Percentiles rank a stretch among this genome's conserved stretches.
Evolutionary conservation across 2,797 vertebrate genomes (phyloP).

Genomic region (Mycteria americana): DNA sequence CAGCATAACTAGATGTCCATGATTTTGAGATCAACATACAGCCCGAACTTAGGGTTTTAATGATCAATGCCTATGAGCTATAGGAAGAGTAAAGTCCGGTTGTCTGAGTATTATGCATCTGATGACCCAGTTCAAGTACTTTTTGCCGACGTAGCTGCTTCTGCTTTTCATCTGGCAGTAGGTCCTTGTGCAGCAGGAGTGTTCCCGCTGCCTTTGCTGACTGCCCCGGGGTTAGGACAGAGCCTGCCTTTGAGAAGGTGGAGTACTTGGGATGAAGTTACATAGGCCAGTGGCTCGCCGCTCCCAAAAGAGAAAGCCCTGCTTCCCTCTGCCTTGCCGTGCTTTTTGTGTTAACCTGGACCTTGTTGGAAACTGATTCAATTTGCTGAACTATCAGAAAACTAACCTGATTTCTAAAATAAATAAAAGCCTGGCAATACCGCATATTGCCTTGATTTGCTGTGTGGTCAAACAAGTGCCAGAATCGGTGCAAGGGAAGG

Average conservation of each 20-base stretch:
- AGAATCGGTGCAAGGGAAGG: not conserved
- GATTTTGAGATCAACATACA: not conserved
- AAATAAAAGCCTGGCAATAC: not conserved
- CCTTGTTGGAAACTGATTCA: not conserved
- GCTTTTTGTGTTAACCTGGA: not conserved
- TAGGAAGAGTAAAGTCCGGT: not conserved
- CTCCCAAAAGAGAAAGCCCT: not conserved
- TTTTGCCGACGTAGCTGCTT: not conserved
- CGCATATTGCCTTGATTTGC: not conserved
- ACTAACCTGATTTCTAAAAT: not conserved
- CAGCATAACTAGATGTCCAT: accelerated
- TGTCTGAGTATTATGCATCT: accelerated
- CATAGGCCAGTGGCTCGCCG: accelerated
- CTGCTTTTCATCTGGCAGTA: not conserved
- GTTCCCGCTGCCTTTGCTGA: not conserved
- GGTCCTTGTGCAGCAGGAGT: not conserved
- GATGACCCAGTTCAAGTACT: not conserved
- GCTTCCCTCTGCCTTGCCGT: not conserved
- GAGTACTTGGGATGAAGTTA: not conserved
- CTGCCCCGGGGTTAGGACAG: not conserved
- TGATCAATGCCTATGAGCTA: not conserved
- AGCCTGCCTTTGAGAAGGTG: not conserved
- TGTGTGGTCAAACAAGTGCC: not conserved
- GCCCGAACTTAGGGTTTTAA: not conserved
- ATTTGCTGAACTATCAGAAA: not conserved